phyloP scores from a whole-genome alignment of 1,140 invertebrate genomes.

The Procambarus virginalis region DNA sequence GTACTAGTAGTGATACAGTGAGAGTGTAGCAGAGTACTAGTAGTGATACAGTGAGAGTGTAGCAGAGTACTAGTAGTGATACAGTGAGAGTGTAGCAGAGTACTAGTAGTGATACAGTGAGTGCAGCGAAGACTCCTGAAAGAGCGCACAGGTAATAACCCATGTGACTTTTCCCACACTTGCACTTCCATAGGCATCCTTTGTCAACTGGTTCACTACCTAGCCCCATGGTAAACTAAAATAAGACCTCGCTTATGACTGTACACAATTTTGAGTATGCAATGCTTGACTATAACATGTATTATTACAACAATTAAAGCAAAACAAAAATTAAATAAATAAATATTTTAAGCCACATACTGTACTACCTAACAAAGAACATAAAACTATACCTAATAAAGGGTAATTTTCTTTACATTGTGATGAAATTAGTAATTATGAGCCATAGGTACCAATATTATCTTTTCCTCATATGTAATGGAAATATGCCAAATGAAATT shows the following conservation, averaged over 20 bases:
- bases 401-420: constrained; percentile 3
- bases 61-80: too few species aligned
- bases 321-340: not conserved
- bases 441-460: constrained; percentile 6
- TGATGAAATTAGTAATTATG: constrained; percentile 34
- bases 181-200: too few species aligned
- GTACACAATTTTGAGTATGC: not conserved
- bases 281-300: constrained; percentile 11
- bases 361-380: constrained; percentile 31
- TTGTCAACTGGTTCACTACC: too few species aligned
- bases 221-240: not conserved
- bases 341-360: not conserved
- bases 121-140: too few species aligned
- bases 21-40: too few species aligned
- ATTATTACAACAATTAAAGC: constrained; percentile 29
- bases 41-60: too few species aligned
- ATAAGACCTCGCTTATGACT: not conserved
- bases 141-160: too few species aligned
- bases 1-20: too few species aligned
- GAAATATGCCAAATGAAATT: constrained; percentile 12
- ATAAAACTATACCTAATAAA: constrained; percentile 32
- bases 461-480: not conserved
- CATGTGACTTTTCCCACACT: too few species aligned
- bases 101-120: too few species aligned
- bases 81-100: too few species aligned